Evolutionary conservation across 2,113 vertebrate species (phyloP).

Genomic region (Ammodytes dubius): DNA sequence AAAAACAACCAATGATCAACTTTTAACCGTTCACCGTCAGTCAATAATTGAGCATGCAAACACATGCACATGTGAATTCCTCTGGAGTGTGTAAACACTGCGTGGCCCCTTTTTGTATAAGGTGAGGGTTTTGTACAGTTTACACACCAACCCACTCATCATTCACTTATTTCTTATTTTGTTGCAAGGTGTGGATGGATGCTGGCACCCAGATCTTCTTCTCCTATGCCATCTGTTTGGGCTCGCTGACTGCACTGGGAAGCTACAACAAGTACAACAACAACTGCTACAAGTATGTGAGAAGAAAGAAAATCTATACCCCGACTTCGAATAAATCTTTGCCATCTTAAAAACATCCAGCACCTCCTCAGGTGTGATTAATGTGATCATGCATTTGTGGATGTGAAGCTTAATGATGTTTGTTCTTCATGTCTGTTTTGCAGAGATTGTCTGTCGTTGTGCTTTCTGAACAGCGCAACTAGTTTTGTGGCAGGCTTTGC

Average conservation of each 20-base stretch:
- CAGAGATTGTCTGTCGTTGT: constrained; percentile 94
- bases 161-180: not conserved
- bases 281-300: constrained; percentile 93
- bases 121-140: no score
- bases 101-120: not conserved
- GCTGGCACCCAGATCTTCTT: constrained; percentile 98
- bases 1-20: not conserved
- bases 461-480: constrained; percentile 94
- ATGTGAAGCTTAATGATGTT: not conserved
- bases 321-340: not conserved
- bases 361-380: not conserved
- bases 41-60: constrained; percentile 50
- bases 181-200: constrained; percentile 95
- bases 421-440: constrained; percentile 17
- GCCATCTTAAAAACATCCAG: not conserved
- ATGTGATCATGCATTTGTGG: not conserved
- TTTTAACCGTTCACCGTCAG: not conserved
- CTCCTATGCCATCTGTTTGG: constrained; percentile 96
- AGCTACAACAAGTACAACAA: constrained; percentile 99
- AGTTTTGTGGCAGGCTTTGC: constrained; percentile 96
- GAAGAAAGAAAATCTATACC: not conserved
- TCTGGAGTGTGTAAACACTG: constrained; percentile 8
- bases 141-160: not conserved
- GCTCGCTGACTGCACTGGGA: constrained; percentile 93
- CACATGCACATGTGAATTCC: constrained; percentile 2